Evolutionary conservation across 2,113 vertebrate species (phyloP).

Genomic region (Ptyas mucosa): DNA sequence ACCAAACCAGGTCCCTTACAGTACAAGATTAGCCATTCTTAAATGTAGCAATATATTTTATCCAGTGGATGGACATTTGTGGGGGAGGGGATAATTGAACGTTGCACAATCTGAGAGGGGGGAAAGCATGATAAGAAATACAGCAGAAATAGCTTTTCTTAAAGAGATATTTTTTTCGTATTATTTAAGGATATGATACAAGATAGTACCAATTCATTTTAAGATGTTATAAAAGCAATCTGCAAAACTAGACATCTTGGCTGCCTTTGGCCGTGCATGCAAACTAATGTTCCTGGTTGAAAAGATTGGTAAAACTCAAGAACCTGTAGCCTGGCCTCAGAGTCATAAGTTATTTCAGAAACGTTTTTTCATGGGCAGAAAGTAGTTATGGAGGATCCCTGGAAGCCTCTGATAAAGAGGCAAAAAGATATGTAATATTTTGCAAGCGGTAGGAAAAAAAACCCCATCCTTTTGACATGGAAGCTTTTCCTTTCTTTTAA

Average conservation of each 20-base stretch:
- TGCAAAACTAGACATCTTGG: neutral
- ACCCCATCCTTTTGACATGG: neutral
- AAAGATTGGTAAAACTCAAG: neutral
- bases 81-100: neutral
- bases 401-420: no score
- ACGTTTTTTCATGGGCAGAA: neutral
- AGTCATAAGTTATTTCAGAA: neutral
- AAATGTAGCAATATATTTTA: neutral
- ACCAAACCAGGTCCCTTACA: neutral
- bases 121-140: neutral
- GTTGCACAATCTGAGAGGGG: neutral
- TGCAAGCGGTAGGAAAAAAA: neutral
- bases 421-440: neutral
- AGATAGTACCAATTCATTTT: neutral
- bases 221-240: neutral
- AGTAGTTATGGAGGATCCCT: no score
- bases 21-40: neutral
- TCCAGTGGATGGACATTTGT: neutral
- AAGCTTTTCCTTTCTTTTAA: neutral
- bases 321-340: neutral
- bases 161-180: neutral
- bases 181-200: neutral
- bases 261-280: neutral
- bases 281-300: neutral
- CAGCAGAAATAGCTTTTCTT: neutral